A percentile compares a stretch with the other conserved stretches of the same genome.
phyloP scores from a whole-genome alignment of 2,797 vertebrate genomes.

The Dermochelys coriacea region DNA sequence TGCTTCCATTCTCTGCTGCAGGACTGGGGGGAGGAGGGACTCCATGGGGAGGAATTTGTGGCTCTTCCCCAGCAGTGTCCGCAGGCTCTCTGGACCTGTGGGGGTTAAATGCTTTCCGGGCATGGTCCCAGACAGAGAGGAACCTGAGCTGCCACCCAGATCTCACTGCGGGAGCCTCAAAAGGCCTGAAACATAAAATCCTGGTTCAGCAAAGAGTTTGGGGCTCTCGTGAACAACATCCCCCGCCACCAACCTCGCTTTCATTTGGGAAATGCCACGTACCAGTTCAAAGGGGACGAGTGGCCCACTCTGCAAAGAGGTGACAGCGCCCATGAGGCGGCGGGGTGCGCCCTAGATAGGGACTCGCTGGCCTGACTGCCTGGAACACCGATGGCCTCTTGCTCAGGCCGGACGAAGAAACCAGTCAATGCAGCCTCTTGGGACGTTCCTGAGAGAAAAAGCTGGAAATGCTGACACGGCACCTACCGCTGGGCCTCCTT shows the following conservation, averaged over 20 bases:
- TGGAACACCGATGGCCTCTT: background rate
- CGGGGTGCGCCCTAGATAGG: background rate
- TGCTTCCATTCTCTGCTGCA: too few relatives aligned
- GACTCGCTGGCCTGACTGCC: background rate
- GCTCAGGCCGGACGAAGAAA: background rate
- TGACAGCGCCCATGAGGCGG: background rate
- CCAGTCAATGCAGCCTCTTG: background rate
- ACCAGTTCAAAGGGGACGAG: too few relatives aligned
- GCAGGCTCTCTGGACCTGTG: background rate
- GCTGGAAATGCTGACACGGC: background rate
- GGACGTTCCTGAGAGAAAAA: background rate
- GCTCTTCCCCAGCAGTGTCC: too few relatives aligned
- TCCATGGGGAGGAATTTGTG: too few relatives aligned
- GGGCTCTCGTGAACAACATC: background rate
- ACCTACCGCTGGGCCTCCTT: background rate
- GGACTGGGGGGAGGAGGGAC: too few relatives aligned
- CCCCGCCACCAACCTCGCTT: background rate
- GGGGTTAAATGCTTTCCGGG: background rate
- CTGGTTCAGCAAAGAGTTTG: background rate
- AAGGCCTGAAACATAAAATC: background rate
- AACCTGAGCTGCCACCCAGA: background rate
- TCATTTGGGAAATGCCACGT: background rate
- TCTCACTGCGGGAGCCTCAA: background rate
- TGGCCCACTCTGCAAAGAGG: too few relatives aligned
- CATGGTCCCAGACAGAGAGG: too few relatives aligned